Evolutionary conservation across 23 tunicate species (phyloP), one percentile per base, ranked within the genome.

Genomic region (Botrylloides violaceus): DNA sequence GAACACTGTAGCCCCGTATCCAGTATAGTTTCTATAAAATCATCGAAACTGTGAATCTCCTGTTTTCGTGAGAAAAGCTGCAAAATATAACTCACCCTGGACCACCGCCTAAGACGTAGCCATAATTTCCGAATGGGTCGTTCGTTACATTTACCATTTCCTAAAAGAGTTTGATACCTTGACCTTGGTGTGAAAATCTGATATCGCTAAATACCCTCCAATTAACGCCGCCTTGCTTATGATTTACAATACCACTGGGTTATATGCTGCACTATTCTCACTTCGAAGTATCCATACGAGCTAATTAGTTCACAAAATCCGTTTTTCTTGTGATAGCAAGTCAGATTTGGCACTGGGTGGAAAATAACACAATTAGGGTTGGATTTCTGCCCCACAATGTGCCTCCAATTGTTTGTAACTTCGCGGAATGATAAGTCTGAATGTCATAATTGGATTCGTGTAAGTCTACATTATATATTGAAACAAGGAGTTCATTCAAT

Each of bases 21-120:
- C 70, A 3, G 70, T 63, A 63, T 63, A 63, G 33, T 63, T 63
- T 9, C 70, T 63, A 9, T 43, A 43, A 43, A 7, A 9, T 15
- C 15, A 9, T 43, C 53, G 15, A 15, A 43, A n/a, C n/a, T n/a
- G n/a, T n/a, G n/a, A n/a, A n/a, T n/a, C n/a, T n/a, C n/a, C n/a
- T n/a, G n/a, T n/a, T n/a, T n/a, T n/a, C n/a, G n/a, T n/a, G n/a
- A n/a, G n/a, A n/a, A n/a, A n/a, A n/a, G n/a, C n/a, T n/a, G n/a
- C n/a, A n/a, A n/a, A n/a, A n/a, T n/a, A n/a, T 15, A 15, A 63
- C 70, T 12, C 70, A 63, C 70, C 70, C 70, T 3, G 70, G 70
- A 9, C 70, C 70, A 3, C 70, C 70, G 3, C 70, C 70, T 9
- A 63, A 25, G 3, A 63, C 70, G 9, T 27, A 27, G 4, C 35